Evolutionary conservation across 2,113 vertebrate species (phyloP).

Genomic region (Lagopus leucura): DNA sequence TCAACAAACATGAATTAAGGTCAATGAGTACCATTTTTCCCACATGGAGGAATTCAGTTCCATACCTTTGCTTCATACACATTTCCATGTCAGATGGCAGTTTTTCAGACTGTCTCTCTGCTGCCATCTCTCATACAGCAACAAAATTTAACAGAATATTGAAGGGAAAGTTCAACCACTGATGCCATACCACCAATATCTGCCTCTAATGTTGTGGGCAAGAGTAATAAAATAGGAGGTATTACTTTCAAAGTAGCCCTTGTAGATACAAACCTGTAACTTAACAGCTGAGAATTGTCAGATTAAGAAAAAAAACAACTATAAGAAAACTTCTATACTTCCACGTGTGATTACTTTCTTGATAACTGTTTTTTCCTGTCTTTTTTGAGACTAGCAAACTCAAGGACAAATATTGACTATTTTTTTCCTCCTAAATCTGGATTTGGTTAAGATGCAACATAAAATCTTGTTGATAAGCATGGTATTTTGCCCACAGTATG

Average conservation of each 20-base stretch:
- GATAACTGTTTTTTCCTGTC: background rate
- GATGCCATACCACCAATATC: too few relatives aligned
- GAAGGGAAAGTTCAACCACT: too few relatives aligned
- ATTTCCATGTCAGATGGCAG: too few relatives aligned
- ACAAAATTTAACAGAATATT: too few relatives aligned
- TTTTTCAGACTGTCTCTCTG: too few relatives aligned
- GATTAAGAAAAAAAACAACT: background rate
- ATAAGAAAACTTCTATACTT: accelerated
- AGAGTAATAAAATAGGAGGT: background rate
- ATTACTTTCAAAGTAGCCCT: too few relatives aligned
- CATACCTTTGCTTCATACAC: too few relatives aligned
- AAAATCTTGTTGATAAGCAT: background rate
- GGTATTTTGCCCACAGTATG: background rate
- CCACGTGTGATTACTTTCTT: background rate
- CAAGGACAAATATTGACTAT: background rate
- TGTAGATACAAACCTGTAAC: background rate
- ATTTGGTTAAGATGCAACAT: background rate
- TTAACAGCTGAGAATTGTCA: background rate
- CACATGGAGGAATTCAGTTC: too few relatives aligned
- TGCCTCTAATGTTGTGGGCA: too few relatives aligned
- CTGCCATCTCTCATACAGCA: too few relatives aligned
- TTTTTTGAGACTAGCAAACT: background rate
- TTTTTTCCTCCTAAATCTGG: background rate
- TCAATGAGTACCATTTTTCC: too few relatives aligned
- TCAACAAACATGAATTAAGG: too few relatives aligned